Evolutionary conservation across 2,797 vertebrate species (phyloP).

Genomic region (Calcarius lapponicus): DNA sequence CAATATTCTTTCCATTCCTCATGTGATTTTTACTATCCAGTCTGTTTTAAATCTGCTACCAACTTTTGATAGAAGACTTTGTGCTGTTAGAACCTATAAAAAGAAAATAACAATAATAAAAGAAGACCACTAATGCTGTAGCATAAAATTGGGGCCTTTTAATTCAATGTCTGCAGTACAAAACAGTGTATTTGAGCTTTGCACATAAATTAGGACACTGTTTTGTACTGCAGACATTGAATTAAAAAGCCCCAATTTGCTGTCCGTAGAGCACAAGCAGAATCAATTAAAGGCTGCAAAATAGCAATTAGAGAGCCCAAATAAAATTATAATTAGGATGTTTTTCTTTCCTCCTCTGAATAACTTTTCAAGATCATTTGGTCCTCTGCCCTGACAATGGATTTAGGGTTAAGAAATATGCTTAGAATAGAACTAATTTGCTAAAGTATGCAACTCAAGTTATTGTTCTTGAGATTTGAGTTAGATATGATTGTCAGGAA

Average conservation of each 20-base stretch:
- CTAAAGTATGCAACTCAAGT: background rate
- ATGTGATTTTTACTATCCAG: background rate
- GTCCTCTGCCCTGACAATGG: background rate
- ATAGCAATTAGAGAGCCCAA: background rate
- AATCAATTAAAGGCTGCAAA: background rate
- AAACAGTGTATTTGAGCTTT: too few relatives aligned
- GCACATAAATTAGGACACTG: too few relatives aligned
- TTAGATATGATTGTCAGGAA: background rate
- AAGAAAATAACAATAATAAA: background rate
- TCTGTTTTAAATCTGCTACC: background rate
- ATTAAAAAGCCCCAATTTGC: too few relatives aligned
- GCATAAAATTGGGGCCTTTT: background rate
- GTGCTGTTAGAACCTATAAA: background rate
- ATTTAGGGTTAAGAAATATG: background rate
- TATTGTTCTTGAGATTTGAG: background rate
- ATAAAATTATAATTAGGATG: background rate
- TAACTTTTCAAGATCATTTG: background rate
- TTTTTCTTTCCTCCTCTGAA: background rate
- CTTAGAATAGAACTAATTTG: background rate
- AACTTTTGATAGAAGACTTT: background rate
- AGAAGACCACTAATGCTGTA: background rate
- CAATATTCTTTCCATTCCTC: background rate
- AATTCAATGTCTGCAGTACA: too few relatives aligned
- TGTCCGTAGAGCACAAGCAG: fast-evolving
- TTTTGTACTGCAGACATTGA: too few relatives aligned